phyloP scores from a whole-genome alignment of 2,888 invertebrate genomes.

The Heliconius ismenius region DNA sequence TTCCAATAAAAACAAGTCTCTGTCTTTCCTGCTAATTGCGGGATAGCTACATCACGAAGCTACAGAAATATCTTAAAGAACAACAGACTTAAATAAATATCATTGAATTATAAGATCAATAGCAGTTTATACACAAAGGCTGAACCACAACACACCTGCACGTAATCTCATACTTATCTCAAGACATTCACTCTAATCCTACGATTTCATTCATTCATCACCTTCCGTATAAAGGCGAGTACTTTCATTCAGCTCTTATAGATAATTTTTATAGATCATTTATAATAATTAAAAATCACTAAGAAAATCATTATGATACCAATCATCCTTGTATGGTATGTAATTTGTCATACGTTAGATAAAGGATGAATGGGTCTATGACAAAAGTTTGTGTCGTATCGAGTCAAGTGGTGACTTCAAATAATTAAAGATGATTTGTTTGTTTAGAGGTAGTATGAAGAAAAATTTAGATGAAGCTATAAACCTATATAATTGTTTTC shows the following conservation, averaged over 20 bases:
- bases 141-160: conserved; percentile 20
- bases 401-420: conserved; percentile 57
- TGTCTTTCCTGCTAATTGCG: too few relatives aligned
- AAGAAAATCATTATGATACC: conserved; percentile 51
- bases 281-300: conserved; percentile 48
- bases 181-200: conserved; percentile 16
- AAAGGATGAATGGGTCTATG: conserved; percentile 62
- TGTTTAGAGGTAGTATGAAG: conserved; percentile 51
- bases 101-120: neutral
- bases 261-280: conserved; percentile 42
- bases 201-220: conserved; percentile 20
- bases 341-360: conserved; percentile 55
- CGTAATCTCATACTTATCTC: conserved; percentile 7
- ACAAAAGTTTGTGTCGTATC: conserved; percentile 51
- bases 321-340: conserved; percentile 54
- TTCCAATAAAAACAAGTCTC: too few relatives aligned
- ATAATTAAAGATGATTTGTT: conserved; percentile 59
- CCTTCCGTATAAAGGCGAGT: neutral
- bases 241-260: conserved; percentile 9
- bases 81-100: neutral
- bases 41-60: neutral
- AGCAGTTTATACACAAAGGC: neutral
- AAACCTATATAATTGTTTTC: too few relatives aligned
- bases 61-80: neutral
- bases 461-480: conserved; percentile 42